Percentiles rank a stretch among this genome's conserved stretches.
Evolutionary conservation across 2,113 vertebrate genomes (phyloP).

Genomic region (Anoplopoma fimbria): DNA sequence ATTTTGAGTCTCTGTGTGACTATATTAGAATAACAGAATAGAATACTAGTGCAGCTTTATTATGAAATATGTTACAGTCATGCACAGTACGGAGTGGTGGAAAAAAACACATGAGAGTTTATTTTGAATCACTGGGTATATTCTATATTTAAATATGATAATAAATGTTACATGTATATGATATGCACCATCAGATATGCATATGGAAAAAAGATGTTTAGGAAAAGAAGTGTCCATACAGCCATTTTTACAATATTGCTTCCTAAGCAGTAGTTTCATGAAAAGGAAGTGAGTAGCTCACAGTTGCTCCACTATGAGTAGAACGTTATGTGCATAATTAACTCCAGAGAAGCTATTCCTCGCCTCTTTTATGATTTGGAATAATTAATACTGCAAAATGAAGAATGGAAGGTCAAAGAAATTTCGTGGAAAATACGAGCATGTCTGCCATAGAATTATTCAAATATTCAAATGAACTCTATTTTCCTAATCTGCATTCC

Average conservation of each 20-base stretch:
- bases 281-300: constrained; percentile 1
- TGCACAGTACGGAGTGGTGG: not conserved
- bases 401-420: constrained; percentile 37
- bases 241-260: not conserved
- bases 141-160: too few relatives aligned
- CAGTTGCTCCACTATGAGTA: too few relatives aligned
- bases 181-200: too few relatives aligned
- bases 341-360: constrained; percentile 8
- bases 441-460: constrained; percentile 21
- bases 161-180: too few relatives aligned
- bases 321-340: constrained; percentile 48
- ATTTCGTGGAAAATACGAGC: constrained; percentile 16
- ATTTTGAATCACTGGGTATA: too few relatives aligned
- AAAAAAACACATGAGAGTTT: too few relatives aligned
- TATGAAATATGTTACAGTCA: not conserved
- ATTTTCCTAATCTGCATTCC: constrained; percentile 1
- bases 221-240: too few relatives aligned
- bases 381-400: constrained; percentile 40
- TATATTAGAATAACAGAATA: too few relatives aligned
- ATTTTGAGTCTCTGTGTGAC: too few relatives aligned
- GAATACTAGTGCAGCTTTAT: too few relatives aligned
- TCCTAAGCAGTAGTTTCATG: not conserved
- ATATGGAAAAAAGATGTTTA: too few relatives aligned
- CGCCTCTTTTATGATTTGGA: constrained; percentile 31
- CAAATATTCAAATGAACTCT: constrained; percentile 43